Percentiles rank a stretch among this genome's conserved stretches.
These are phyloP conservation scores for Prostheceraeus crozeri DNA, from an alignment of 2,888 invertebrate species.

Conservation along the genomic window DNA sequence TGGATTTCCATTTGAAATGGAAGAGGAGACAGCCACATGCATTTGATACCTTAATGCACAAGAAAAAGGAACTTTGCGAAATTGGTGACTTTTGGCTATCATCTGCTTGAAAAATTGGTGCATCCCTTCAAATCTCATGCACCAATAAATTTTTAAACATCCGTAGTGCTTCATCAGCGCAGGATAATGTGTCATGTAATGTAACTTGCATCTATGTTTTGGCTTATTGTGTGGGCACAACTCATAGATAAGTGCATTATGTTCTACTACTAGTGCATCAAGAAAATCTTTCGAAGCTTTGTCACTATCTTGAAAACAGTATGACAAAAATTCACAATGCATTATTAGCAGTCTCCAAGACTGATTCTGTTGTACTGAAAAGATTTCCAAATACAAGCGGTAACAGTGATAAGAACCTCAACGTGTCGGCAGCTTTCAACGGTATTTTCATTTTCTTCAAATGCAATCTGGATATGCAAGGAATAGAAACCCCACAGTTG, in stretches of 20 bases:
- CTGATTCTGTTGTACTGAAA: no score
- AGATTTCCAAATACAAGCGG: no score
- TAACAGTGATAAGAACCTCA: no score
- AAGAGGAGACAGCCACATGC: not conserved
- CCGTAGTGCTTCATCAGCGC: not conserved
- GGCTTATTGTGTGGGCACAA: no score
- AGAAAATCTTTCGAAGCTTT: no score
- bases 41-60: slow-evolving; percentile 6
- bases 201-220: slow-evolving; percentile 6
- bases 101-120: slow-evolving; percentile 17
- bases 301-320: no score
- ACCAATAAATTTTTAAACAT: slow-evolving; percentile 2
- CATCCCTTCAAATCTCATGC: slow-evolving; percentile 20
- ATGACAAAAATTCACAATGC: no score
- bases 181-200: slow-evolving; percentile 7
- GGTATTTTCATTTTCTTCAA: slow-evolving; percentile 15
- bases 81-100: not conserved
- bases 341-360: no score
- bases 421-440: slow-evolving; percentile 15
- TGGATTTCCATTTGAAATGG: no score
- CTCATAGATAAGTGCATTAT: slow-evolving; percentile 11
- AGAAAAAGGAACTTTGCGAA: slow-evolving; percentile 1
- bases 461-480: not conserved
- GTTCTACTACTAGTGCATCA: slow-evolving; percentile 7
- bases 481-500: slow-evolving; percentile 1